A percentile compares a stretch with the other conserved stretches of the same genome.
Conservation (phyloP, 2,113 vertebrate species). For the Sphaerodactylus townsendi region DNA sequence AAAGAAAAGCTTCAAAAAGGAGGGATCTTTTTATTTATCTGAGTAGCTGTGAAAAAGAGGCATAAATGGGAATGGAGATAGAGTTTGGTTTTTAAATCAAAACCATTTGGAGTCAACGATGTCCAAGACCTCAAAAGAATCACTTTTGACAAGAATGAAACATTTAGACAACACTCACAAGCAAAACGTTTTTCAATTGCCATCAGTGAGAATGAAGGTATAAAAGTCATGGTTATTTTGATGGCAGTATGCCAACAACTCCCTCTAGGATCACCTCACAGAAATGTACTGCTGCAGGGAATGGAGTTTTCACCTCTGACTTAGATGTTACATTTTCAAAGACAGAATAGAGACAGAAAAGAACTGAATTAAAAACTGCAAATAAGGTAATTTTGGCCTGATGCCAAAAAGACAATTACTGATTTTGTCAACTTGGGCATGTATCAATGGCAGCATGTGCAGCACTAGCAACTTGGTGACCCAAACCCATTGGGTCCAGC, state of each 20-base stretch:
- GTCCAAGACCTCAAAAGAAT: background rate
- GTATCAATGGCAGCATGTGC: background rate
- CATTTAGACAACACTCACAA: background rate
- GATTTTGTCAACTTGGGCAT: background rate
- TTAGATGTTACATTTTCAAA: background rate
- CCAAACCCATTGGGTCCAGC: no score
- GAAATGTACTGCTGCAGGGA: background rate
- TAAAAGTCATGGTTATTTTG: background rate
- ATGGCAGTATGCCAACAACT: background rate
- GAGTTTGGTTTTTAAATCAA: no score
- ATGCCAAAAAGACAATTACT: background rate
- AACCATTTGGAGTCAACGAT: background rate
- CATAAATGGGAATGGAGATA: background rate
- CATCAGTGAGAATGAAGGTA: background rate
- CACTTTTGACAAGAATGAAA: background rate
- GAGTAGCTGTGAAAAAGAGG: background rate
- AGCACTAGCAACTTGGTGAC: no score
- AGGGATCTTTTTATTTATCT: background rate
- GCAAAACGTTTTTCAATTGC: background rate
- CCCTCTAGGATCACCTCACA: background rate
- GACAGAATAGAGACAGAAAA: background rate
- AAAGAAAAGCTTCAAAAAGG: background rate
- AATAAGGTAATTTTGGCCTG: conserved; percentile 2
- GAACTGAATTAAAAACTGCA: conserved; percentile 12
- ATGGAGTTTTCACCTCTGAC: background rate